phyloP scores from a whole-genome alignment of 1,140 invertebrate species.

The Plutomurus gul region DNA sequence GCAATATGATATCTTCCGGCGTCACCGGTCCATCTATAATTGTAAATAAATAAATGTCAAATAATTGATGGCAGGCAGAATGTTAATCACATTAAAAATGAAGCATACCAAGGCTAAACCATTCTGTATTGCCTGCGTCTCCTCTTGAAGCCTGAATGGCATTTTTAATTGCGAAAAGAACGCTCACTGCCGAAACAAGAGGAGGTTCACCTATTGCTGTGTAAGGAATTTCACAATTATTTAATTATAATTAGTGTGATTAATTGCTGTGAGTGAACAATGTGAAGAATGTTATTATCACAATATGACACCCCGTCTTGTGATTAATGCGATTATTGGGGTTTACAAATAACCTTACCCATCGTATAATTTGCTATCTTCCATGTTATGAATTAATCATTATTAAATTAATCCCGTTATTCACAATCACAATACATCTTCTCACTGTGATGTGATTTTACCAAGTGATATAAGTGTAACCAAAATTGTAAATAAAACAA shows the following conservation, averaged over 20 bases:
- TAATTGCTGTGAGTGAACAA: no score
- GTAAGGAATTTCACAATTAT: background rate
- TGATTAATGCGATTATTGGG: no score
- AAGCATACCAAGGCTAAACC: slow-evolving; percentile 54
- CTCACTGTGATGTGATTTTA: no score
- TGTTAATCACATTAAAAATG: background rate
- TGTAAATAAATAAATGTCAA: background rate
- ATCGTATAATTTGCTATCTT: no score
- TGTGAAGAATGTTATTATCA: no score
- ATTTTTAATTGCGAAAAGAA: slow-evolving; percentile 72
- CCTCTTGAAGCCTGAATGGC: slow-evolving; percentile 69
- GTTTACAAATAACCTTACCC: no score
- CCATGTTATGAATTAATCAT: no score
- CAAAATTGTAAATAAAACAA: background rate
- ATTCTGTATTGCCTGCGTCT: slow-evolving; percentile 59
- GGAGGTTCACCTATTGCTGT: slow-evolving; percentile 34
- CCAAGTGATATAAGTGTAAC: background rate
- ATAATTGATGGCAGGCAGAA: background rate
- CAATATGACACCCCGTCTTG: no score
- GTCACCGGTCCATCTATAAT: background rate
- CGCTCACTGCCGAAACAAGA: slow-evolving; percentile 60
- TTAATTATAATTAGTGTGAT: no score
- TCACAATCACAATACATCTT: no score
- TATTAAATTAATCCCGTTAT: no score
- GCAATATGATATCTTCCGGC: background rate